These are phyloP conservation scores for Sphinx pinastri DNA, from an alignment of 2,888 invertebrate species.

Conservation along the genomic window DNA sequence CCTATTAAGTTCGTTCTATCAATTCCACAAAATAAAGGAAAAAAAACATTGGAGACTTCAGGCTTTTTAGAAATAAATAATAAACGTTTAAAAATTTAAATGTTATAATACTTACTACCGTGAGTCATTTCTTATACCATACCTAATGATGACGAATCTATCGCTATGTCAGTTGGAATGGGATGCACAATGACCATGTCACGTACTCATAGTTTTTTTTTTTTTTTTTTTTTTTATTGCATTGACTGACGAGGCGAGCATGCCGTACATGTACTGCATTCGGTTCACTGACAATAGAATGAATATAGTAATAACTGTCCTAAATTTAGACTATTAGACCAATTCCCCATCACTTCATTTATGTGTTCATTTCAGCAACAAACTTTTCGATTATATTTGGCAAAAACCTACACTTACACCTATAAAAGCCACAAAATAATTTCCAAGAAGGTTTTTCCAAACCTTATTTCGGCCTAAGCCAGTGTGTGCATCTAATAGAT, in stretches of 20 bases:
- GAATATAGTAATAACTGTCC: too few relatives aligned
- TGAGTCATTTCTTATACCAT: not conserved
- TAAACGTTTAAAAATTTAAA: not conserved
- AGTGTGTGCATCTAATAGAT: not conserved
- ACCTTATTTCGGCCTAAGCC: constrained; percentile 2
- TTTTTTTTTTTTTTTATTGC: too few relatives aligned
- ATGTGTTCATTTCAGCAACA: too few relatives aligned
- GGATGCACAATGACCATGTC: not conserved
- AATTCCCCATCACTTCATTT: not conserved
- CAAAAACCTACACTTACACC: not conserved
- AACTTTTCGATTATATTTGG: not conserved
- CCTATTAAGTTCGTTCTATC: too few relatives aligned
- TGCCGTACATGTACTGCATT: not conserved
- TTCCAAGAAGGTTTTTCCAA: not conserved
- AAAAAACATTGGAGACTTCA: too few relatives aligned
- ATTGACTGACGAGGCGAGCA: too few relatives aligned
- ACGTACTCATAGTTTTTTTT: not conserved
- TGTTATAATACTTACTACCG: not conserved
- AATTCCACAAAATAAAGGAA: too few relatives aligned
- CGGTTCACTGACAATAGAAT: not conserved
- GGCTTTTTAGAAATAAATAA: too few relatives aligned
- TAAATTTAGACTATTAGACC: too few relatives aligned
- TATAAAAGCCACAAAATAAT: not conserved
- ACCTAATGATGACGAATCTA: not conserved
- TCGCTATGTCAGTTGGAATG: not conserved